Evolutionary conservation across 2,888 invertebrate species (phyloP).

Genomic region (Sesia apiformis): DNA sequence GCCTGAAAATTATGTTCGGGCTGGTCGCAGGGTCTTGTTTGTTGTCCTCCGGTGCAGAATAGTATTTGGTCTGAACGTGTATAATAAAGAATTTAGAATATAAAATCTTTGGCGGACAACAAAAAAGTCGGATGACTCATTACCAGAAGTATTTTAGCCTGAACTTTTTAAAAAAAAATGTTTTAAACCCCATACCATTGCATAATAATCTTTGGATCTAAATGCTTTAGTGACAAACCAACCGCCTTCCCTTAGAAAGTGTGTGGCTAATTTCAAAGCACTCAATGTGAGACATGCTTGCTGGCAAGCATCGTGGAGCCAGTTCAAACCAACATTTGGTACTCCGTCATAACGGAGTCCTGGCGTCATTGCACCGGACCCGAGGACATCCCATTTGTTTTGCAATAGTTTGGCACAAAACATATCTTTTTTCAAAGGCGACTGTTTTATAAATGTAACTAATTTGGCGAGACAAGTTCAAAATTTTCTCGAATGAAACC

Average conservation of each 20-base stretch:
- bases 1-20: too few species aligned
- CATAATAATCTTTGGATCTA: constrained; percentile 97
- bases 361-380: too few species aligned
- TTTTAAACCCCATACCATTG: constrained; percentile 95
- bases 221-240: constrained; percentile 99
- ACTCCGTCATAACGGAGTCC: constrained; percentile 94
- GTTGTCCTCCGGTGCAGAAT: too few species aligned
- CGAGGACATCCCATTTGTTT: too few species aligned
- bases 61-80: too few species aligned
- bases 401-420: too few species aligned
- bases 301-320: constrained; percentile 97
- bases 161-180: constrained; percentile 97
- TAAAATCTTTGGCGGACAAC: constrained; percentile 92
- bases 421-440: too few species aligned
- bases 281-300: constrained; percentile 93
- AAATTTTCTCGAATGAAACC: too few species aligned
- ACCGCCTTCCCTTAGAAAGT: constrained; percentile 91
- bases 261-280: constrained; percentile 92
- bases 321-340: constrained; percentile 97
- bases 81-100: too few species aligned
- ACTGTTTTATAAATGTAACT: too few species aligned
- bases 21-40: too few species aligned
- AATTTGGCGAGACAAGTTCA: too few species aligned
- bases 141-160: constrained; percentile 99
- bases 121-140: constrained; percentile 99